These are phyloP conservation scores for Halocaridina rubra DNA, from an alignment of 2,888 invertebrate genomes.

Conservation along the genomic window DNA sequence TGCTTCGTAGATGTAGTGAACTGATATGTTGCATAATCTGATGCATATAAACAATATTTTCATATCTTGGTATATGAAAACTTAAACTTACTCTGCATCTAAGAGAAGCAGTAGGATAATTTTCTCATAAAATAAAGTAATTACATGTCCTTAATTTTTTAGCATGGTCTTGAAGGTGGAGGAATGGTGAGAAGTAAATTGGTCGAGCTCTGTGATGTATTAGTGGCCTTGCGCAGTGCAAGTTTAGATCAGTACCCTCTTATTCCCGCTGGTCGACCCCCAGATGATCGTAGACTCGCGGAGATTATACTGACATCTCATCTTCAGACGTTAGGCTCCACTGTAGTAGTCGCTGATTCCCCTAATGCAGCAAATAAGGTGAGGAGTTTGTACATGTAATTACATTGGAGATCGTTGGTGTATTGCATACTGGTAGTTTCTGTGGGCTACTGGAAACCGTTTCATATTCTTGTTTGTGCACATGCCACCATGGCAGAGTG, in stretches of 20 bases:
- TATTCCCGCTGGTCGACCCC: conserved; percentile 50
- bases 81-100: background rate
- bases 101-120: too few species aligned
- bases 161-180: conserved; percentile 49
- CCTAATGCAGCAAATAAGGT: conserved; percentile 62
- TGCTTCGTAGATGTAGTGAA: too few species aligned
- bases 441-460: too few species aligned
- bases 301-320: conserved; percentile 60
- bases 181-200: conserved; percentile 23
- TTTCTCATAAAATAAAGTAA: too few species aligned
- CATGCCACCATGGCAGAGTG: too few species aligned
- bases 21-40: too few species aligned
- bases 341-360: conserved; percentile 60
- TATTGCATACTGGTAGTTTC: background rate
- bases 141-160: background rate
- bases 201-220: conserved; percentile 55
- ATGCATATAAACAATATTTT: too few species aligned
- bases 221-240: conserved; percentile 55
- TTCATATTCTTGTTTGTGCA: too few species aligned
- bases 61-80: background rate
- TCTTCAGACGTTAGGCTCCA: conserved; percentile 51
- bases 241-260: conserved; percentile 56
- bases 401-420: background rate
- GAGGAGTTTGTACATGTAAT: background rate
- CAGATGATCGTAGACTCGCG: conserved; percentile 53